phyloP scores from a whole-genome alignment of 2,797 vertebrate species.

The Sebastes steindachneri region DNA sequence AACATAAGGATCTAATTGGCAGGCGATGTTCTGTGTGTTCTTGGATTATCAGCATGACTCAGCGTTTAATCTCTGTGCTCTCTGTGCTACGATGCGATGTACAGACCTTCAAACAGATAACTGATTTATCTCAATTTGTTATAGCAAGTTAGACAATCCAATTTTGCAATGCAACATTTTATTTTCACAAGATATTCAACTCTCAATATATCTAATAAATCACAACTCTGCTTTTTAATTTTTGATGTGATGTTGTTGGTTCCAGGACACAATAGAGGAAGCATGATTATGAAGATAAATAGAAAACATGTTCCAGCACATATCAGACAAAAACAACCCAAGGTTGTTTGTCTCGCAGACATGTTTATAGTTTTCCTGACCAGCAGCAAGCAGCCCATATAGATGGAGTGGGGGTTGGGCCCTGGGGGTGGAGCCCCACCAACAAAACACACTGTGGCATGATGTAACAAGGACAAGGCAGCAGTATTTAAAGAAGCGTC shows the following conservation, averaged over 20 bases:
- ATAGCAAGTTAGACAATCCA: background rate
- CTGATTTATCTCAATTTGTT: background rate
- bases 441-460: constrained; percentile 44
- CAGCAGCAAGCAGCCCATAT: background rate
- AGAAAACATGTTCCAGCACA: background rate
- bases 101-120: background rate
- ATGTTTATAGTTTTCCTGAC: background rate
- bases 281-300: background rate
- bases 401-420: constrained; percentile 28
- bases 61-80: constrained; percentile 46
- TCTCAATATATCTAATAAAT: background rate
- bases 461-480: constrained; percentile 53
- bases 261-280: background rate
- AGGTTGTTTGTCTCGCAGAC: constrained; percentile 11
- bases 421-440: constrained; percentile 13
- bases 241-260: background rate
- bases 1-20: constrained; percentile 63
- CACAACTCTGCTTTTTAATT: background rate
- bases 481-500: constrained; percentile 48
- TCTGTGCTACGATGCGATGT: background rate
- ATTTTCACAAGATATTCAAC: background rate
- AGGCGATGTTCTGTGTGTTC: background rate
- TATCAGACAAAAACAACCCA: background rate
- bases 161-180: background rate
- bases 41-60: constrained; percentile 73